Evolutionary conservation across 2,888 invertebrate species (phyloP).

Genomic region (Ganaspis brasiliensis): DNA sequence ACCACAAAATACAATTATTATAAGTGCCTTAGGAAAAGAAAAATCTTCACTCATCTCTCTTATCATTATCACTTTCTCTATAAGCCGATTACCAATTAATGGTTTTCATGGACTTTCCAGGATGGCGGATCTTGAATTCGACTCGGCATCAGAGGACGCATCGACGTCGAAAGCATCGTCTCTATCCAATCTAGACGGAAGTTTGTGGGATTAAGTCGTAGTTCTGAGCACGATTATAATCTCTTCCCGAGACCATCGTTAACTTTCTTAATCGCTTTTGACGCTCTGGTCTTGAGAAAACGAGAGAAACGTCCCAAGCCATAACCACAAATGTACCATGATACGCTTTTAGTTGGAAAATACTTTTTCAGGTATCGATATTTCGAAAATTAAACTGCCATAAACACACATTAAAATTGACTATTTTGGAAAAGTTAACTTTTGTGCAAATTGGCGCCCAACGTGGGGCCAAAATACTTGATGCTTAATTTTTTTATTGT

Average conservation of each 20-base stretch:
- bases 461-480: too few species aligned
- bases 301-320: constrained; percentile 20
- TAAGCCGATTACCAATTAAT: constrained; percentile 51
- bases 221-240: constrained; percentile 61
- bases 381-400: too few species aligned
- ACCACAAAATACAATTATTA: constrained; percentile 14
- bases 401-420: too few species aligned
- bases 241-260: constrained; percentile 46
- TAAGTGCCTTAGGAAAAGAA: constrained; percentile 6
- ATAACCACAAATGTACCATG: constrained; percentile 25
- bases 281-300: constrained; percentile 21
- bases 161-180: constrained; percentile 62
- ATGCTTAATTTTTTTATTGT: too few species aligned
- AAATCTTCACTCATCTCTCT: constrained; percentile 33
- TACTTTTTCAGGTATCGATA: background rate
- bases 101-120: constrained; percentile 56
- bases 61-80: constrained; percentile 42
- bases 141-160: constrained; percentile 53
- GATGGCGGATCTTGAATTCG: constrained; percentile 51
- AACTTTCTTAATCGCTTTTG: constrained; percentile 43
- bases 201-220: constrained; percentile 61
- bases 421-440: too few species aligned
- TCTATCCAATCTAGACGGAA: constrained; percentile 62
- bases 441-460: too few species aligned
- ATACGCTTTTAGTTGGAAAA: background rate